A percentile compares a stretch with the other conserved stretches of the same genome.
Conservation (phyloP, 2,888 invertebrate genomes). For the Trissoscelio sp. region DNA sequence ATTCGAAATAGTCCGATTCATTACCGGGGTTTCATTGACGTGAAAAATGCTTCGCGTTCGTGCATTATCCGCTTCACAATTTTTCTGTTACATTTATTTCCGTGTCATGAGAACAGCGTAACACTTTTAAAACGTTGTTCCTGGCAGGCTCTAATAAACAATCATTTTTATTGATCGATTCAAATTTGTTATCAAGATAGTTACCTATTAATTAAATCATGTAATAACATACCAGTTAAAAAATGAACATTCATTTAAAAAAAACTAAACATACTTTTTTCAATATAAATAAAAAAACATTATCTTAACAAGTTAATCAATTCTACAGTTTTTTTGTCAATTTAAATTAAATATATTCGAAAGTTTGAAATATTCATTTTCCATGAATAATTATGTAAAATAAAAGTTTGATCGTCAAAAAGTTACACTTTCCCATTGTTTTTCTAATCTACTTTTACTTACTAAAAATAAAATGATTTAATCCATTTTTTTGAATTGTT, state of each 20-base stretch:
- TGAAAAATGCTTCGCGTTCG: slow-evolving; percentile 65
- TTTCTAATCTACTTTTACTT: background rate
- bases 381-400: background rate
- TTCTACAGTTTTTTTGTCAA: too few relatives aligned
- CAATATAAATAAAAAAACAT: too few relatives aligned
- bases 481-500: background rate
- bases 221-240: background rate
- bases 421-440: slow-evolving; percentile 13
- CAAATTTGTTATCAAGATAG: slow-evolving; percentile 10
- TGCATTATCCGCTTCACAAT: slow-evolving; percentile 67
- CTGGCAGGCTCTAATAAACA: slow-evolving; percentile 63
- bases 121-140: slow-evolving; percentile 58
- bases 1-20: slow-evolving; percentile 59
- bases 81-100: slow-evolving; percentile 71
- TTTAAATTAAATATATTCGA: too few relatives aligned
- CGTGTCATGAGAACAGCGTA: slow-evolving; percentile 69
- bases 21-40: slow-evolving; percentile 62
- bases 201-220: background rate
- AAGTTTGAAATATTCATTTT: too few relatives aligned
- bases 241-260: background rate
- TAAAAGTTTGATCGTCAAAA: background rate
- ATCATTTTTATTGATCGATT: slow-evolving; percentile 49
- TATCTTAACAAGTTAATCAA: too few relatives aligned
- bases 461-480: too few relatives aligned
- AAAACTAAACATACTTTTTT: background rate